Conservation (phyloP, 2,888 invertebrate genomes). For the Holacanthella duospinosa region DNA sequence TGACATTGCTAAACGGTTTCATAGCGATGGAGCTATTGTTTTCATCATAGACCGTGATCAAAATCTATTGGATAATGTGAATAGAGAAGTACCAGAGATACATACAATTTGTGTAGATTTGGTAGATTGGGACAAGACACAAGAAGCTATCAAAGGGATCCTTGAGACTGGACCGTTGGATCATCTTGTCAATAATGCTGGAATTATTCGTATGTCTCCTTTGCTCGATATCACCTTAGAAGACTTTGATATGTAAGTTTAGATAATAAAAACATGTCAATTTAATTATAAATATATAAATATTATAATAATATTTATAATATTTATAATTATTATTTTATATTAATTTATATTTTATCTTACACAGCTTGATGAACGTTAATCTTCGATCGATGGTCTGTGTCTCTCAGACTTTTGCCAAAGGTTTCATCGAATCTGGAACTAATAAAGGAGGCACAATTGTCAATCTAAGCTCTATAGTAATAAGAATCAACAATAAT, state of each 20-base stretch:
- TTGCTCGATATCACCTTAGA: neutral
- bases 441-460: conserved; percentile 4
- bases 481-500: neutral
- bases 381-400: neutral
- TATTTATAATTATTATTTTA: too few species aligned
- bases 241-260: neutral
- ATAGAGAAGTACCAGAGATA: conserved; percentile 50
- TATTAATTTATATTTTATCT: too few species aligned
- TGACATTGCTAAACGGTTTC: conserved; percentile 24
- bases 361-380: neutral
- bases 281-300: neutral
- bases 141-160: neutral
- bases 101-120: conserved; percentile 38
- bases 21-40: conserved; percentile 50
- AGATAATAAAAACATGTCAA: too few species aligned
- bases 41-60: conserved; percentile 64
- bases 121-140: neutral
- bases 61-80: conserved; percentile 54
- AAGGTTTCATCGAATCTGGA: neutral
- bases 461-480: conserved; percentile 6
- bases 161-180: neutral
- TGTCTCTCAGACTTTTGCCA: conserved; percentile 6
- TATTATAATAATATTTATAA: neutral
- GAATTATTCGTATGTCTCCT: neutral
- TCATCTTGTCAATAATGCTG: conserved; percentile 8